A percentile compares a stretch with the other conserved stretches of the same genome.
phyloP scores from a whole-genome alignment of 2,888 invertebrate genomes.

The Tortricodes alternella region DNA sequence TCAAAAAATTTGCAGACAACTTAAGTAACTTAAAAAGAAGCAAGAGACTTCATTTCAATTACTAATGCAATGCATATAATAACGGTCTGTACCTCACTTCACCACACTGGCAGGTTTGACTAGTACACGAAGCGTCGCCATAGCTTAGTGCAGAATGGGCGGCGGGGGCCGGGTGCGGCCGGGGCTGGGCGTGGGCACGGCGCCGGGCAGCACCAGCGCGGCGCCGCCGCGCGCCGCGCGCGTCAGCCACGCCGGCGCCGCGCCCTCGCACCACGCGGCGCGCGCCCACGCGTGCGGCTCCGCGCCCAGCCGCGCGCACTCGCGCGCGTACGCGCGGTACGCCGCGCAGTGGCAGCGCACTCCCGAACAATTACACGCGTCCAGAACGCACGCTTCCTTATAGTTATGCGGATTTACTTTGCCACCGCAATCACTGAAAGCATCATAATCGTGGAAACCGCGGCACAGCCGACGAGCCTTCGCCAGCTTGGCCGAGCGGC shows the following conservation, averaged over 20 bases:
- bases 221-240: constrained; percentile 46
- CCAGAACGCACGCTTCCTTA: constrained; percentile 92
- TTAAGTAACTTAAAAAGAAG: no score
- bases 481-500: constrained; percentile 73
- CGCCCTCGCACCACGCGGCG: constrained; percentile 85
- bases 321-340: constrained; percentile 93
- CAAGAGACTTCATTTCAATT: no score
- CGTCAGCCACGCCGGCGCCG: constrained; percentile 63
- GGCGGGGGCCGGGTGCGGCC: constrained; percentile 72
- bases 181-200: constrained; percentile 59
- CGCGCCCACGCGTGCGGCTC: constrained; percentile 88
- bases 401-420: constrained; percentile 92
- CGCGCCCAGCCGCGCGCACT: constrained; percentile 91
- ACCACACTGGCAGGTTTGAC: constrained; percentile 75
- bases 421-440: constrained; percentile 90
- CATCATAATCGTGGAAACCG: constrained; percentile 74
- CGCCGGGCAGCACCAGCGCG: constrained; percentile 52
- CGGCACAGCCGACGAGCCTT: constrained; percentile 77
- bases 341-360: constrained; percentile 94
- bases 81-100: constrained; percentile 56
- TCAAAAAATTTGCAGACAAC: not conserved
- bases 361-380: constrained; percentile 93
- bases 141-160: constrained; percentile 64
- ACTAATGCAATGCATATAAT: no score
- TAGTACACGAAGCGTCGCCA: constrained; percentile 64